Conservation (phyloP, 2,797 vertebrate species). For the Sibirionetta formosa region DNA sequence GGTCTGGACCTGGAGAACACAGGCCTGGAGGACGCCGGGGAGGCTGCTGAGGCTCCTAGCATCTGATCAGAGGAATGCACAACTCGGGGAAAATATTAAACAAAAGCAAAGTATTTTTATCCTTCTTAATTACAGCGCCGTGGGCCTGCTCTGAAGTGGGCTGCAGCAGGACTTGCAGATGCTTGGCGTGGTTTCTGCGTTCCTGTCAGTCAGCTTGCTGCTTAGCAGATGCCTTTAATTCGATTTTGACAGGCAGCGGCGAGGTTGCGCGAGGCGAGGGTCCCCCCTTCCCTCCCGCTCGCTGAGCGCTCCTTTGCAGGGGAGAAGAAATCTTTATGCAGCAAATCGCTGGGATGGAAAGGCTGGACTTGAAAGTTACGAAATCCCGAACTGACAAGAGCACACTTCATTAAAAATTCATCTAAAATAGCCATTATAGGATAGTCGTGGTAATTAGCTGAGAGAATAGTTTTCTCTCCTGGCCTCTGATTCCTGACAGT, state of each 20-base stretch:
- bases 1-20: conserved; percentile 20
- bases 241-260: conserved; percentile 40
- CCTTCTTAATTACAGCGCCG: conserved; percentile 61
- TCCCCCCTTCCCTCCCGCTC: conserved; percentile 25
- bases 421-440: conserved; percentile 69
- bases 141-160: conserved; percentile 62
- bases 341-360: conserved; percentile 13
- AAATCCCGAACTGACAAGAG: conserved; percentile 34
- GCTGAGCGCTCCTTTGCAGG: background rate
- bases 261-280: conserved; percentile 22
- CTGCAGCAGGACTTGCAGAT: conserved; percentile 59
- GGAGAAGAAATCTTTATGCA: background rate
- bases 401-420: conserved; percentile 69
- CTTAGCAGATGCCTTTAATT: conserved; percentile 58
- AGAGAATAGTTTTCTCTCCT: conserved; percentile 69
- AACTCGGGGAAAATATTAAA: conserved; percentile 64
- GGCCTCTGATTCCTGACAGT: conserved; percentile 56
- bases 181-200: conserved; percentile 1
- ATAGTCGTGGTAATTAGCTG: conserved; percentile 73
- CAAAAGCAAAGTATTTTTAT: conserved; percentile 76
- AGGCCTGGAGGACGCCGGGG: conserved; percentile 46
- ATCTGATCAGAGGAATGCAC: conserved; percentile 52
- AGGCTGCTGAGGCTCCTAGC: conserved; percentile 44
- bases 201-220: conserved; percentile 53
- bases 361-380: conserved; percentile 35